Evolutionary conservation across 2,888 invertebrate species (phyloP), one percentile per base, ranked within the genome.

Genomic region (Synergus laeviventris): DNA sequence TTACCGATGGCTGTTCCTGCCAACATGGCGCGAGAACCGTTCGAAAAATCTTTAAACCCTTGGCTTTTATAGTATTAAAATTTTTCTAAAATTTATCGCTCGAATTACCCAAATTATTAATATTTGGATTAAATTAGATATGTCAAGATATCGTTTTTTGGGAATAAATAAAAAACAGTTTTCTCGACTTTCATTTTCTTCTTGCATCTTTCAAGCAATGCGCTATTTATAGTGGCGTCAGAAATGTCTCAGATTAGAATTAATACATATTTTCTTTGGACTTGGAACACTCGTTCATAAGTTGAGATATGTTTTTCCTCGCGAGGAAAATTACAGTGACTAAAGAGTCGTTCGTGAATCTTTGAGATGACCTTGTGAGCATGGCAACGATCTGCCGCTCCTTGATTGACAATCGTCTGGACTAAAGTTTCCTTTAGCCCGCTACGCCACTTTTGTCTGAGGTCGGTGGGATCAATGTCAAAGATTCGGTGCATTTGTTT

Each of bases 401-500:
- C 38, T 39, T 64, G 49, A 16, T 61, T 31, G 45, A 8, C 24
- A 49, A 66, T 66, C 66, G 31, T 49, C 31, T 70, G 70, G 49
- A 36, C 70, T 70, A 36, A 49, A 70, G 49, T 31, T 70, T 49
- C 31, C 31, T 39, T 18, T 18, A 45, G 66, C 24, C 45, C 16
- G 49, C 24, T 31, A 70, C 16, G 49, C 24, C 31, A 70, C 49
- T n/a, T 49, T 70, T 70, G 49, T 49, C 70, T 70, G n/a, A 18
- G 49, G n/a, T 70, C 42, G 5, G n/a, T 12, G 45, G n/a, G 70
- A 31, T 45, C 70, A 70, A 45, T 49, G 24, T 24, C n/a, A n/a
- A 36, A 70, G 70, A 70, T 70, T 70, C 9, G 45, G 31, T 70
- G 49, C 70, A 70, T 70, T 49, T 49, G 70, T 49, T 70, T 49